These are phyloP conservation scores for Batillaria attramentaria DNA, from an alignment of 1,140 invertebrate species.

Conservation along the genomic window DNA sequence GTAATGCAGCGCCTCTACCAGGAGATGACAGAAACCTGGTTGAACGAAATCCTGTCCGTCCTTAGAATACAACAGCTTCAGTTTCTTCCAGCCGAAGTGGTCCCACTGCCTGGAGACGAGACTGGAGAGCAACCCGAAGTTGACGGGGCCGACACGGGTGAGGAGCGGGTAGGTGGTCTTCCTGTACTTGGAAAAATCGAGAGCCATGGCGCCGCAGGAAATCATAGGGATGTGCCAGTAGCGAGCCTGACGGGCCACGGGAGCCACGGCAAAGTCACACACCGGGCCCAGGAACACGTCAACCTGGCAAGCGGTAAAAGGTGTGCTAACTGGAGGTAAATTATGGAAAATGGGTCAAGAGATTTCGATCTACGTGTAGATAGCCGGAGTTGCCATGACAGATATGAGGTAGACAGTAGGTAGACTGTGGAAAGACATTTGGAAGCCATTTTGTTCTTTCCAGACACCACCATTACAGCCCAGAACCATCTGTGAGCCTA, in stretches of 20 bases:
- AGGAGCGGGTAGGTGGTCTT: constrained; percentile 80
- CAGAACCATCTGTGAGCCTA: too few relatives aligned
- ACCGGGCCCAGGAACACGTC: constrained; percentile 92
- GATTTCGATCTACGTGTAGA: too few relatives aligned
- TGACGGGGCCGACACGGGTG: constrained; percentile 87
- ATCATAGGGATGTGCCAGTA: constrained; percentile 89
- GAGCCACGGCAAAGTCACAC: constrained; percentile 92
- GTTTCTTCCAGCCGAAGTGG: constrained; percentile 78
- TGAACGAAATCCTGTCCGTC: constrained; percentile 71
- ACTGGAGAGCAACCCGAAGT: constrained; percentile 80
- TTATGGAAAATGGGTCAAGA: too few relatives aligned
- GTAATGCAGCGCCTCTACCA: constrained; percentile 44
- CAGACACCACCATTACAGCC: background rate
- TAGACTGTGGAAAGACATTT: background rate
- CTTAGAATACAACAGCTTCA: constrained; percentile 81
- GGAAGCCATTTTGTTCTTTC: background rate
- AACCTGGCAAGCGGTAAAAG: constrained; percentile 26
- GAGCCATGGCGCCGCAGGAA: constrained; percentile 86
- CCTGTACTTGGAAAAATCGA: constrained; percentile 78
- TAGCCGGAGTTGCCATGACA: too few relatives aligned
- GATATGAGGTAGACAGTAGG: background rate
- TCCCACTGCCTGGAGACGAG: constrained; percentile 79
- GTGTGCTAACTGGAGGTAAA: too few relatives aligned
- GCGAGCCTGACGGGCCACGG: constrained; percentile 86
- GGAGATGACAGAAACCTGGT: constrained; percentile 50